A percentile compares a stretch with the other conserved stretches of the same genome.
Conservation (phyloP, 2,797 vertebrate species). For the Vultur gryphus region DNA sequence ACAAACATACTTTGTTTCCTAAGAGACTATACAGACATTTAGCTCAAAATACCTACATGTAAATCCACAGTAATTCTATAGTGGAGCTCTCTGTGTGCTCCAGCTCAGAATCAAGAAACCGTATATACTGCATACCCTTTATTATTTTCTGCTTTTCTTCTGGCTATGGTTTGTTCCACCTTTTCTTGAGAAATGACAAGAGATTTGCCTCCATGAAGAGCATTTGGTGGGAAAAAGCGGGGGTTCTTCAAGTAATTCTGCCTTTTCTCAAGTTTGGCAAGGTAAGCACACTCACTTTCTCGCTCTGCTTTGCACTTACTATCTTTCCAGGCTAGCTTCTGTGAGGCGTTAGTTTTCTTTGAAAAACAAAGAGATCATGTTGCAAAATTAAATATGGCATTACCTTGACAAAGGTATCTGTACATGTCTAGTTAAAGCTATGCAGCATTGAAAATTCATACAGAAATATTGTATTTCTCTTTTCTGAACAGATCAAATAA, state of each 20-base stretch:
- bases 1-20: not conserved
- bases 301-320: slow-evolving; percentile 54
- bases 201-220: slow-evolving; percentile 75
- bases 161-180: not conserved
- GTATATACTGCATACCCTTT: slow-evolving; percentile 69
- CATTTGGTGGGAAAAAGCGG: slow-evolving; percentile 81
- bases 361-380: not conserved
- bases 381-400: not conserved
- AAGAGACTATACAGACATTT: not conserved
- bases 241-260: slow-evolving; percentile 86
- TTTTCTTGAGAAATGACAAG: slow-evolving; percentile 74
- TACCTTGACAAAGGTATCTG: not conserved
- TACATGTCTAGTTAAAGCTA: not conserved
- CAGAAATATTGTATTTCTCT: not conserved
- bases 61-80: not conserved
- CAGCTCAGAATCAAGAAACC: not conserved
- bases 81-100: not conserved
- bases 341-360: slow-evolving; percentile 51
- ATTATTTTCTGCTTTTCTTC: not conserved
- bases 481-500: not conserved
- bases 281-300: slow-evolving; percentile 35
- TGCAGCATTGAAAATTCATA: not conserved
- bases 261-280: slow-evolving; percentile 71
- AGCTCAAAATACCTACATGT: not conserved
- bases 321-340: slow-evolving; percentile 64